Percentiles rank a stretch among this genome's conserved stretches.
Evolutionary conservation across 2,797 vertebrate species (phyloP).

Genomic region (Ambastaia sidthimunki): DNA sequence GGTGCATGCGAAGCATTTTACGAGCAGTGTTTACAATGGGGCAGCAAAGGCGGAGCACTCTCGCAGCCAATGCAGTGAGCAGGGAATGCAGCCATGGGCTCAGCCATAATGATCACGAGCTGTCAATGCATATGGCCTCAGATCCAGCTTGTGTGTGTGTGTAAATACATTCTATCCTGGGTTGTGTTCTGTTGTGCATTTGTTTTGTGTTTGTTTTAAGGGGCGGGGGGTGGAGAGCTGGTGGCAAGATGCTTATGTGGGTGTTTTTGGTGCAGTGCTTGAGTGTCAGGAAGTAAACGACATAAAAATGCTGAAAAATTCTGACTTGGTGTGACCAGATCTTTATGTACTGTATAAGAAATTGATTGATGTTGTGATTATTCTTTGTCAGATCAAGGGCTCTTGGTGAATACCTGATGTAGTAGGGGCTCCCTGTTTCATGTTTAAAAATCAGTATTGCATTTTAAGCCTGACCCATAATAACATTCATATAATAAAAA

Average conservation of each 20-base stretch:
- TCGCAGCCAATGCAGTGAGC: slow-evolving; percentile 18
- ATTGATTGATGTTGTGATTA: not conserved
- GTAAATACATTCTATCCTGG: slow-evolving; percentile 7
- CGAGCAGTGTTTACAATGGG: slow-evolving; percentile 53
- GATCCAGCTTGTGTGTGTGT: slow-evolving; percentile 28
- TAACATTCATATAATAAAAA: no score
- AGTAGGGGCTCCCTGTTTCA: no score
- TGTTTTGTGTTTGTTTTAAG: slow-evolving; percentile 6
- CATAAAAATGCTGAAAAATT: not conserved
- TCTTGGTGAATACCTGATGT: not conserved
- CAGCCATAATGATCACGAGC: slow-evolving; percentile 46
- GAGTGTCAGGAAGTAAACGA: not conserved
- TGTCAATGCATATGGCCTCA: slow-evolving; percentile 28
- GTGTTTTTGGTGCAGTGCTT: not conserved
- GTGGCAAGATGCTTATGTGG: not conserved
- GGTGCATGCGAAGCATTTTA: slow-evolving; percentile 40
- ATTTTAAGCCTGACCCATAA: no score
- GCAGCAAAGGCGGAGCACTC: slow-evolving; percentile 19
- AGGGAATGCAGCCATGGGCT: slow-evolving; percentile 32
- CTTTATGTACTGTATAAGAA: not conserved
- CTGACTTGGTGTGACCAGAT: no score
- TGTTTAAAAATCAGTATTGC: no score
- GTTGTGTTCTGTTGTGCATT: slow-evolving; percentile 5
- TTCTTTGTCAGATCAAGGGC: not conserved
- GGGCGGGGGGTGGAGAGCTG: not conserved